Base-by-base conservation (phyloP, 1,140 invertebrate species). In the Drosophila ficusphila region DNA sequence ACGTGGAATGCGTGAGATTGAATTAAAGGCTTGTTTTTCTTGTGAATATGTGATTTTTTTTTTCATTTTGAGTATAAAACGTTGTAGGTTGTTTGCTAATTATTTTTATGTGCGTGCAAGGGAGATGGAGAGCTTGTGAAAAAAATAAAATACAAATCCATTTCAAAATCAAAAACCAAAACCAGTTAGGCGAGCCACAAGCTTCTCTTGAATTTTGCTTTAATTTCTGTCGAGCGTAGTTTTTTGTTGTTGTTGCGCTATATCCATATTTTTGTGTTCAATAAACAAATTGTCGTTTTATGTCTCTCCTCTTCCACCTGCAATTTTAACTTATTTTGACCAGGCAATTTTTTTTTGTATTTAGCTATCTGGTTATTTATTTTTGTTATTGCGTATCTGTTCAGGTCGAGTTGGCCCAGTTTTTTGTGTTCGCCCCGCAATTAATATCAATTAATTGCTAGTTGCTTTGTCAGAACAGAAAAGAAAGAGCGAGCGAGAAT, bases 381-480 rank as follows among this genome's bases (percentile, higher is more conserved):
- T 34, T 61, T 56, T 36, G 47, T 23, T 11, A 51, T 41, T n/a
- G 42, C 16, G 49, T 49, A 70, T 65, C 69, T 42, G 56, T 68
- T 83, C 42, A 49, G 53, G 67, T 78, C 56, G 57, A 61, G 75
- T 83, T 82, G 79, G 79, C 79, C 79, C 79, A 82, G 62, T 82
- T 79, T 57, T 67, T 49, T 75, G 27, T 29, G 33, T 48, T 52
- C 9, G 49, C 56, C 56, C 36, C 68, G 73, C 61, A 81, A 81
- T 73, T 81, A 82, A 82, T 76, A 77, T 56, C 71, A 82, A 82
- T 81, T 82, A 82, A 82, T 81, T 54, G 64, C 60, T 72, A 82
- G 68, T 77, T 76, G 42, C 65, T 71, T 58, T 58, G 46, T 56
- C 44, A 62, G 60, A 62, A 60, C 57, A 54, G 8, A 8, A 29